These are phyloP conservation scores for Tigriopus californicus DNA, from an alignment of 2,888 invertebrate species.

Conservation along the genomic window DNA sequence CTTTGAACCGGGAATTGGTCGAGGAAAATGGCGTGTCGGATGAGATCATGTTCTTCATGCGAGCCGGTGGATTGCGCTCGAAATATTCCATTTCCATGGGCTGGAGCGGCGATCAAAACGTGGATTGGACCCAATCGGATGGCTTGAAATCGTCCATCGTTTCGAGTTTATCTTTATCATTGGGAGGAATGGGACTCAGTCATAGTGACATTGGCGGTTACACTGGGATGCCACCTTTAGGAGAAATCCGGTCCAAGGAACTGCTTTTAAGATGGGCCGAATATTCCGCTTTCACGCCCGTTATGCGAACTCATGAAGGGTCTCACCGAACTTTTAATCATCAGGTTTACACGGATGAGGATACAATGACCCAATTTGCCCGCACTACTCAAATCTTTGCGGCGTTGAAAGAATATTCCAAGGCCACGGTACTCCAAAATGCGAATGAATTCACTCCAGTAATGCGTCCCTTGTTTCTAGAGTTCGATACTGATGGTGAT, in stretches of 20 bases:
- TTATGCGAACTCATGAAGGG: conserved; percentile 23
- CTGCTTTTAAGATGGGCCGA: conserved; percentile 22
- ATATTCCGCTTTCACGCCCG: conserved; percentile 22
- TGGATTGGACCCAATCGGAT: conserved; percentile 21
- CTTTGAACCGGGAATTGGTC: conserved; percentile 16
- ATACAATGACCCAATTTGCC: conserved; percentile 20
- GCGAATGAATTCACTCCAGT: conserved; percentile 19
- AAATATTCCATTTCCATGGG: conserved; percentile 18
- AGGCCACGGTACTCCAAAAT: conserved; percentile 17
- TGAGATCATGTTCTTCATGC: conserved; percentile 20
- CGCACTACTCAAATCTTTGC: conserved; percentile 20
- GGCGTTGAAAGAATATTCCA: conserved; percentile 20
- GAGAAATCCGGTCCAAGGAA: conserved; percentile 19
- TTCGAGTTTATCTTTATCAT: conserved; percentile 20
- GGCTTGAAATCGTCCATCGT: conserved; percentile 21
- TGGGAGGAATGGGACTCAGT: conserved; percentile 21
- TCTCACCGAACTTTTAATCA: conserved; percentile 21
- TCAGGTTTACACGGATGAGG: conserved; percentile 20
- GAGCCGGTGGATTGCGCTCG: conserved; percentile 20
- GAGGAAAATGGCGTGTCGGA: conserved; percentile 18
- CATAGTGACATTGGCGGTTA: conserved; percentile 23
- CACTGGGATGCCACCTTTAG: conserved; percentile 20
- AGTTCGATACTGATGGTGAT: conserved; percentile 19
- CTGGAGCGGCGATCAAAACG: conserved; percentile 23
- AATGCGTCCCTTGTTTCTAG: conserved; percentile 22